A percentile compares a stretch with the other conserved stretches of the same genome.
Conservation (phyloP, 2,888 invertebrate genomes). For the Lysandra bellargus region DNA sequence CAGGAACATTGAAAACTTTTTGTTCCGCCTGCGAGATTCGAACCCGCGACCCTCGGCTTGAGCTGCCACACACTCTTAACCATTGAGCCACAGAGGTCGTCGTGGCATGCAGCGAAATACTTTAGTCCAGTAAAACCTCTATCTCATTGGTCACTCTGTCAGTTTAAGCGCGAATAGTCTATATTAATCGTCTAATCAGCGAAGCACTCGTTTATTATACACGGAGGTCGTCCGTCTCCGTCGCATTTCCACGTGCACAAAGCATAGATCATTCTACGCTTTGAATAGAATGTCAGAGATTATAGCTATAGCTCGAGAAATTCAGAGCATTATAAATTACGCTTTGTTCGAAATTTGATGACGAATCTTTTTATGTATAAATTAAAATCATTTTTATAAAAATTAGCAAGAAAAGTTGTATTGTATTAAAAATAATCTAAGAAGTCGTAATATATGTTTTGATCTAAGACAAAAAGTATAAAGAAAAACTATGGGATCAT, state of each 20-base stretch:
- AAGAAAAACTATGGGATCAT: too few relatives aligned
- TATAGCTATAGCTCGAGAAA: not conserved
- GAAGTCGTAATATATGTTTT: too few relatives aligned
- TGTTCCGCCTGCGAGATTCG: too few relatives aligned
- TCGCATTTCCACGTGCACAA: not conserved
- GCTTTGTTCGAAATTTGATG: not conserved
- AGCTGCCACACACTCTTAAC: too few relatives aligned
- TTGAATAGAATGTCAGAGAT: conserved; percentile 17
- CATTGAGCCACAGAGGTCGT: too few relatives aligned
- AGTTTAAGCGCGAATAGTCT: not conserved
- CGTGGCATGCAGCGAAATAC: too few relatives aligned
- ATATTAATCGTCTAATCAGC: conserved; percentile 12
- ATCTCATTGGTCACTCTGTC: not conserved
- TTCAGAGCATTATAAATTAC: not conserved
- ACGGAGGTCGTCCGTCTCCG: not conserved
- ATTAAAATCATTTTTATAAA: too few relatives aligned
- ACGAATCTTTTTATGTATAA: not conserved
- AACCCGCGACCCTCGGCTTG: too few relatives aligned
- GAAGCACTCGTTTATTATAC: not conserved
- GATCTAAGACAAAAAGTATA: too few relatives aligned
- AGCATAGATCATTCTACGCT: conserved; percentile 9
- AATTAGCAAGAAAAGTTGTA: too few relatives aligned
- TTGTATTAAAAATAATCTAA: too few relatives aligned
- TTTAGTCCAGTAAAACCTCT: not conserved
- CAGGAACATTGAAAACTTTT: too few relatives aligned